Conservation (phyloP, 2,888 invertebrate species). For the Neoascia interrupta region DNA sequence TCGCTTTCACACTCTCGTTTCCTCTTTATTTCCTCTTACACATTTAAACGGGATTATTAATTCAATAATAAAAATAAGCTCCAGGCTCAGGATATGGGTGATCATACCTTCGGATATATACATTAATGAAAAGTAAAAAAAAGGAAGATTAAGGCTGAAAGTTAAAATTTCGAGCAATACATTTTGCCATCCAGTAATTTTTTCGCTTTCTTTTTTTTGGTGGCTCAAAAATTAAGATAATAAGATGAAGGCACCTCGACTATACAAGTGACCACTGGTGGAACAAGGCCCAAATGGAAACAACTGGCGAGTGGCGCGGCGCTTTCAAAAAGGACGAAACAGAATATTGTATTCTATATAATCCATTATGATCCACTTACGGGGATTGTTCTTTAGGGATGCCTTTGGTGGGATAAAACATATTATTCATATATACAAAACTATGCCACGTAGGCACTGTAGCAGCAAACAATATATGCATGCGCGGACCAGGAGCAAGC, state of each 20-base stretch:
- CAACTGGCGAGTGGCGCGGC: constrained; percentile 1
- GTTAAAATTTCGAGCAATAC: too few species aligned
- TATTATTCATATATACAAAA: background rate
- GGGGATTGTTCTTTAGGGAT: constrained; percentile 50
- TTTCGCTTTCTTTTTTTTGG: too few species aligned
- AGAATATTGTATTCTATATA: constrained; percentile 37
- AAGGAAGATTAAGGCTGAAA: too few species aligned
- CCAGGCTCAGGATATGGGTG: constrained; percentile 50
- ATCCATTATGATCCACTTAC: constrained; percentile 68
- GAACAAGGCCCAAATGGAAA: background rate
- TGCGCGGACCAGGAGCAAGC: too few species aligned
- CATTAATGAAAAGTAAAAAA: background rate
- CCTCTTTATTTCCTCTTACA: too few species aligned
- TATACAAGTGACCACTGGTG: too few species aligned
- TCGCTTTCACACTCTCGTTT: background rate
- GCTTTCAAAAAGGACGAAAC: background rate
- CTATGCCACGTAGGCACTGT: background rate
- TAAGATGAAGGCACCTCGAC: too few species aligned
- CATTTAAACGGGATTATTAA: constrained; percentile 77
- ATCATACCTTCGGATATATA: too few species aligned
- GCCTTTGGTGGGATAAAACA: background rate
- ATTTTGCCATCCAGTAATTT: constrained; percentile 33
- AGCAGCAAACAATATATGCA: background rate
- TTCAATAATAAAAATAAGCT: constrained; percentile 76
- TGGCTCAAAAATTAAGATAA: background rate